Base-by-base conservation (phyloP, 2,888 invertebrate species). In the Eledone cirrhosa region DNA sequence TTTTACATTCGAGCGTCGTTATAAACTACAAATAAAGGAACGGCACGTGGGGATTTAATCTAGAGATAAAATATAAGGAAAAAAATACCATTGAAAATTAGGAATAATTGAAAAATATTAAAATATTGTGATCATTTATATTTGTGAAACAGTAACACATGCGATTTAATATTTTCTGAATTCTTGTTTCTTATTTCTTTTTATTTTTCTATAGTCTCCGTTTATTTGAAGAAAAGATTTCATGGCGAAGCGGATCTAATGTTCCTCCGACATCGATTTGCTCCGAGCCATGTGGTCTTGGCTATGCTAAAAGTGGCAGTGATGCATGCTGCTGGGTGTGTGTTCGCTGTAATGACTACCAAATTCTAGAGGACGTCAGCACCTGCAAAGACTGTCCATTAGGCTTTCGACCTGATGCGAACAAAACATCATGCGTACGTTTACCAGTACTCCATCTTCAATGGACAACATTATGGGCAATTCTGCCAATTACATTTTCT, bases 241-340 rank as follows among this genome's bases (percentile, higher is more conserved):
- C 84, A 22, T 90, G 89, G 87, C 83, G 85, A 48, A 83, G 82
- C 41, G 83, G 79, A 78, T 79, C 77, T 2, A 65, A 79, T 2
- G 75, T 69, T 0, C 79, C 93, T 78, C 94, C 94, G 8, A 92
- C 92, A 63, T 94, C 94, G 72, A 92, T 93, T 48, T 94, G 94
- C 90, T 93, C 93, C 85, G 92, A 93, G 81, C 92, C 93, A 53
- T 94, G 94, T 85, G 92, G 92, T 19, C 89, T 92, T 31, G 94
- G 94, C 13, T 92, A 93, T 86, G 82, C 85, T 72, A 93, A 93
- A 78, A 88, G 86, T 65, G 86, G 84, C 79, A 85, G 88, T 65
- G 87, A 86, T 88, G 93, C 93, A 78, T 94, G 94, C 86, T 94
- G 94, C 87, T 94, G 94, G 94, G 93, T 92, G 48, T 94, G 94